Conservation (phyloP, 2,113 vertebrate genomes). For the Connochaetes taurinus region DNA sequence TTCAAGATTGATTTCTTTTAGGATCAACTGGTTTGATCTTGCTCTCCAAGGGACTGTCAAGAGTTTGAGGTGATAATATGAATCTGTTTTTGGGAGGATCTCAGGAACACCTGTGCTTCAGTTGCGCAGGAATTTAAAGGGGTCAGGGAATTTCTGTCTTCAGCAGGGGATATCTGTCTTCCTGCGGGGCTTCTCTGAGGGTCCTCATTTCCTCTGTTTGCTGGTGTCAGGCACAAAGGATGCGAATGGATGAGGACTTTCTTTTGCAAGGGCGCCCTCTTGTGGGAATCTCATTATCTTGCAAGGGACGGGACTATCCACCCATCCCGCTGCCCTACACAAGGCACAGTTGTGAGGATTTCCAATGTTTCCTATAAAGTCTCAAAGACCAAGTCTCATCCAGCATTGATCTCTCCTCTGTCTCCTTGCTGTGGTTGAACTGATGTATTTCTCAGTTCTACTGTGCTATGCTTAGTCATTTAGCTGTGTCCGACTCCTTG, state of each 20-base stretch:
- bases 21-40: background rate
- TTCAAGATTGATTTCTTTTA: background rate
- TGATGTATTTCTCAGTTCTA: background rate
- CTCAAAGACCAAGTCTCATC: background rate
- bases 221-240: background rate
- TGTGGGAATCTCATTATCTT: background rate
- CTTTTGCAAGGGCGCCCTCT: slow-evolving; percentile 45
- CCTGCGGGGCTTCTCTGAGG: background rate
- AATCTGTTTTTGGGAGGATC: background rate
- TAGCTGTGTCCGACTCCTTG: background rate
- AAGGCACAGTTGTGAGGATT: background rate
- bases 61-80: background rate
- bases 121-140: background rate
- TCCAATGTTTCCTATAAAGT: background rate
- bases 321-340: background rate
- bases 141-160: background rate
- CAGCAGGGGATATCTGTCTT: background rate
- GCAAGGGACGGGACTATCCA: background rate
- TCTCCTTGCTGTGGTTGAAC: background rate
- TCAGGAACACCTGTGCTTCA: background rate
- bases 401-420: background rate
- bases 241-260: background rate
- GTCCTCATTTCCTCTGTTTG: background rate
- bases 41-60: background rate
- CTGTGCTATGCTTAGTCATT: background rate